Conservation (phyloP, 1,140 invertebrate species). For the roundworm (Caenorhabditis elegans) region WBcel235 BX284604.4:11586001-11586500, state of each 20-base stretch:
- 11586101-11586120: neutral
- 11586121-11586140: neutral
- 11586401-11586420: constrained; percentile 5
- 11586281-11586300: neutral
- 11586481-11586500: constrained; percentile 32
- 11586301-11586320: neutral
- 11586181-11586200: neutral
- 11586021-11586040: neutral
- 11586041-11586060: neutral
- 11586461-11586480: constrained; percentile 26
- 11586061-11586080: neutral
- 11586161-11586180: neutral
- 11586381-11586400: constrained; percentile 15
- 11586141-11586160: neutral
- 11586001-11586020: neutral
- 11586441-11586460: constrained; percentile 3
- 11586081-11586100: neutral
- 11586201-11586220: neutral
- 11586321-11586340: constrained; percentile 17
- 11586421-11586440: constrained; percentile 4
- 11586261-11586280: neutral
- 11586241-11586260: neutral
- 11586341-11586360: constrained; percentile 9
- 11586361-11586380: neutral
- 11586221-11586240: neutral